phyloP scores from a whole-genome alignment of 2,888 invertebrate genomes.

The Ennomos erosarius region DNA sequence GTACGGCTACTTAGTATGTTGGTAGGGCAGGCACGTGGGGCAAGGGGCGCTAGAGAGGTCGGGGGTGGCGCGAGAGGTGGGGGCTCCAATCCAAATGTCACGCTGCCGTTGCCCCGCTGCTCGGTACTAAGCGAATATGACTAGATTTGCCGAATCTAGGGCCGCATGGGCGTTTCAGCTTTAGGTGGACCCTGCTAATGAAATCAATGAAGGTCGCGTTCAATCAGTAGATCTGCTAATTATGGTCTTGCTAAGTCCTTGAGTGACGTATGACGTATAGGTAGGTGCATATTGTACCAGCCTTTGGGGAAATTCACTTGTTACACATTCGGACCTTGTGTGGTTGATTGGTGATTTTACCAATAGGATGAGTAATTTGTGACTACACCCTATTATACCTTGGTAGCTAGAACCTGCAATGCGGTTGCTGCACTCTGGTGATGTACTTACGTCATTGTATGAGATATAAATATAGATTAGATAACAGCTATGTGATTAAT shows the following conservation, averaged over 20 bases:
- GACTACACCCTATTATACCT: no score
- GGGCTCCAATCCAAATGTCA: conserved; percentile 66
- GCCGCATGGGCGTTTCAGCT: conserved; percentile 49
- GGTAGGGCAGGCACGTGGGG: conserved; percentile 55
- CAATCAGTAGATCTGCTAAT: conserved; percentile 46
- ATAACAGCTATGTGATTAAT: conserved; percentile 7
- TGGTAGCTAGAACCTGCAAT: no score
- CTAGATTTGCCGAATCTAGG: conserved; percentile 23
- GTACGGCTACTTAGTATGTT: conserved; percentile 47
- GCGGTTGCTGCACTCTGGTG: no score
- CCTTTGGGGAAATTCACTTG: conserved; percentile 23
- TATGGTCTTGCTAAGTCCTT: conserved; percentile 30
- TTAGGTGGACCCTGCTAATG: conserved; percentile 55
- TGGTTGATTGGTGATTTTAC: not conserved
- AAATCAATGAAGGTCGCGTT: conserved; percentile 59
- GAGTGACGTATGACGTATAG: conserved; percentile 16
- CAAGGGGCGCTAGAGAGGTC: conserved; percentile 36
- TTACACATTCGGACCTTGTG: conserved; percentile 7
- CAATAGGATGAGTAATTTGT: no score
- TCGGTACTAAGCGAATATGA: conserved; percentile 15
- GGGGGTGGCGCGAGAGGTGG: conserved; percentile 39
- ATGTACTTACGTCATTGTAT: conserved; percentile 26
- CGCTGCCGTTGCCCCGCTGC: conserved; percentile 51
- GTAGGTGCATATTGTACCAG: not conserved
- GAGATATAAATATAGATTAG: conserved; percentile 30